Evolutionary conservation across 2,888 invertebrate species (phyloP), one percentile per base, ranked within the genome.

Genomic region (Micoletzkya japonica): DNA sequence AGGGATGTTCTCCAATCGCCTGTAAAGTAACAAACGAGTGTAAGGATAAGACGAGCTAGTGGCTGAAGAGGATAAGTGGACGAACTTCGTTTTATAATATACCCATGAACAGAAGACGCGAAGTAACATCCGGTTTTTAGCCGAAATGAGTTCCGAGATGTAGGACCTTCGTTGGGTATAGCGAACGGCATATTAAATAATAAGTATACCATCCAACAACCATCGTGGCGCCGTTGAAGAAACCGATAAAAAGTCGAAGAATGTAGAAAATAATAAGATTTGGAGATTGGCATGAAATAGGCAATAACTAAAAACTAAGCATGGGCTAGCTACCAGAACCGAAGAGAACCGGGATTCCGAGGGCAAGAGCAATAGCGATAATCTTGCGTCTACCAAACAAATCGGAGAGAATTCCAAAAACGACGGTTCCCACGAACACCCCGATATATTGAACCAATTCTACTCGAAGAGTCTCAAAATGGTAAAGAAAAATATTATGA

Each of bases 341-440:
- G 2, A 63, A 24, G 14, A 63, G 34, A 0, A 50, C 50, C 0
- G 34, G 49, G 10, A 63, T 7, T 63, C 63, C 63, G n/a, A 63
- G 14, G 2, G 7, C 17, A 4, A 63, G 4, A 0, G 63, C 49
- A n/a, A 77, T 49, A 26, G 74, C 73, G 70, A 76, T 74, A 30
- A 76, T 76, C 72, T 76, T 78, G 52, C 72, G 63, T n/a, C 75
- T 49, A 10, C 76, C 76, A 32, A 74, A 74, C 52, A 67, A 70
- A 70, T 77, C 78, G 50, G 78, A 74, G 1, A 77, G 73, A 49
- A 74, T 71, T 50, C 76, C 77, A 14, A 77, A 72, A 54, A 75
- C 60, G 36, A 78, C 73, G 36, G 77, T 78, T 70, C 78, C 77
- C 28, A 78, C 72, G 37, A 78, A 60, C 7, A 77, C 76, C 49